Base-by-base conservation (phyloP, 1,140 invertebrate genomes). In the Platorchestia sp. region DNA sequence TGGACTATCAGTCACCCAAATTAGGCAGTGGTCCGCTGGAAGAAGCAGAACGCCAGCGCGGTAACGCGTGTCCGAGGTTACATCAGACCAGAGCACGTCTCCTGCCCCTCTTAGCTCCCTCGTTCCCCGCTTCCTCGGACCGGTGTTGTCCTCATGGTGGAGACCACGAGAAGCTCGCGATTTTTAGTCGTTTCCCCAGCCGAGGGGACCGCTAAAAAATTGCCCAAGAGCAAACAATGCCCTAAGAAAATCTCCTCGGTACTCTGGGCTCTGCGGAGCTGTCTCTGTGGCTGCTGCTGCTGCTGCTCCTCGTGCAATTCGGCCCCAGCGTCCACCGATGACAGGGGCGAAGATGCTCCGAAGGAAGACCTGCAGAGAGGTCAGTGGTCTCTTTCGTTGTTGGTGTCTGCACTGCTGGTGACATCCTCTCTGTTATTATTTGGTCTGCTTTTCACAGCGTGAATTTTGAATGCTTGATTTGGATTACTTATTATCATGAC, bases 181-280 rank as follows among this genome's bases (percentile, higher is more conserved):
- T 42, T 93, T 40, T 45, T 93, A 40, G 43, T 93, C 43, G 91
- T 93, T 44, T 93, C 91, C 6, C 45, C 91, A 0, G 45, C 19
- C 10, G 91, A 93, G 45, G 43, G 91, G 19, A 47, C 91, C 45
- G 43, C 91, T 10, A 93, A 93, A 47, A 93, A 93, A 41, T 40
- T 93, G 41, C 45, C 91, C 91, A 93, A 93, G 45, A 93, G 91
- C 45, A 93, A 93, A 36, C 91, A 93, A 47, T 93, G 91, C 45
- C 91, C 91, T 44, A 93, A 93, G 91, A 93, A 93, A 93, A n/a
- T 93, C 43, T 93, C 91, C 45, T 93, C 91, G 0, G 43, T 93
- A 44, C 45, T 93, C 1, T 93, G 91, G 43, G 91, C 91, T 40
- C 36, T 93, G 43, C 91, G 91, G 7, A 93, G 91, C 91, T 93